Conservation (phyloP, 2,888 invertebrate species). For the Eilema caniola region DNA sequence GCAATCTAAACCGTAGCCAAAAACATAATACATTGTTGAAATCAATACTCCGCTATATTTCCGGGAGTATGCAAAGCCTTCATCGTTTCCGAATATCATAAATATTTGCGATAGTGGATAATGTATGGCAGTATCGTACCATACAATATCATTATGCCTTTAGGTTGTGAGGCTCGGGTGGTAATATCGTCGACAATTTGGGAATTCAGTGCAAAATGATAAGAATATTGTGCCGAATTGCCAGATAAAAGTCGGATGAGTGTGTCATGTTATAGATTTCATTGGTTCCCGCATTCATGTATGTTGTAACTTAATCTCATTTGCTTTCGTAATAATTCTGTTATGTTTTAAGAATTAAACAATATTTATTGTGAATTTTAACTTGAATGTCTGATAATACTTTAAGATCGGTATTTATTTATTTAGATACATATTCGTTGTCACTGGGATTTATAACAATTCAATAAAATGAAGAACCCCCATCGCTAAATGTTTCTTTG, state of each 20-base stretch:
- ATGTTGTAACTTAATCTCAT: too few species aligned
- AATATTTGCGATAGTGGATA: neutral
- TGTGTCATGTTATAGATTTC: neutral
- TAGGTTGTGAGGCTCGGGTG: too few species aligned
- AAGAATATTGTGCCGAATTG: conserved; percentile 1
- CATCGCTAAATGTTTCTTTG: too few species aligned
- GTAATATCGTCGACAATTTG: conserved; percentile 4
- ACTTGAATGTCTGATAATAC: too few species aligned
- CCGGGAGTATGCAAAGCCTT: neutral
- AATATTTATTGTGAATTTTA: too few species aligned
- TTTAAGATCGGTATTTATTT: too few species aligned
- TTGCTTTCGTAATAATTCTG: too few species aligned
- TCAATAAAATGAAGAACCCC: too few species aligned
- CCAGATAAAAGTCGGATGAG: neutral
- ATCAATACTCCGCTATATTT: neutral
- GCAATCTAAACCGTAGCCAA: neutral
- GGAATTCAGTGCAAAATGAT: conserved; percentile 4
- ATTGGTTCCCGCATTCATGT: neutral
- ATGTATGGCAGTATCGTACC: neutral
- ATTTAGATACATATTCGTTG: too few species aligned
- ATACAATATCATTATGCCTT: neutral
- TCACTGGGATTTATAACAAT: too few species aligned
- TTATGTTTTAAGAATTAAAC: too few species aligned
- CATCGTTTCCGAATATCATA: neutral
- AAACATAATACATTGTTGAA: neutral